Evolutionary conservation across 2,113 vertebrate species (phyloP), one percentile per base, ranked within the genome.

Genomic region (Motacilla alba): DNA sequence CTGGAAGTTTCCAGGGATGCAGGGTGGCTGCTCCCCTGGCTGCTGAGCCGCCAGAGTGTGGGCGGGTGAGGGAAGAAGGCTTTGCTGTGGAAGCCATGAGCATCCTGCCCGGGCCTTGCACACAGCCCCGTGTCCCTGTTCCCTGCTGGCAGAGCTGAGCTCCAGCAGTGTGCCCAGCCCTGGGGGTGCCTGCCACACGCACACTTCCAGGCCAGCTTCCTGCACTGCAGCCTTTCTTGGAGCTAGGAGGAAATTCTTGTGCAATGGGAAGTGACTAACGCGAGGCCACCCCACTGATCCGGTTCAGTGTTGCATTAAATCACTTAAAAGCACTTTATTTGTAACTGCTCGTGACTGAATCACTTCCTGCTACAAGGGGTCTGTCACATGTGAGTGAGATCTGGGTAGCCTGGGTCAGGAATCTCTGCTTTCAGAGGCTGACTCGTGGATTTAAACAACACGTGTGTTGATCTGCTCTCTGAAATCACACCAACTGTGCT

Each of bases 201-300:
- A 7, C 66, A 4, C 5, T 15, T 39, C 26, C 82, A 73, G 83
- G 75, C 73, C 63, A 95, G 75, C 73, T 43, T 10, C 68, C 62
- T 37, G 3, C 28, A 76, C 64, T 1, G 53, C 87, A 75, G 18
- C 11, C 7, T n/a, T 41, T 20, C 41, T 3, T 37, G 27, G 4
- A 43, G 46, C 27, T 39, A 4, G 15, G 31, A 35, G 62, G 81
- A 83, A 63, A 10, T 21, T 2, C 1, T 15, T 55, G 33, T 67
- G 74, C 76, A 35, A 1, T 67, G 24, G 52, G 30, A 37, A 41
- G 18, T 15, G 35, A 3, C 11, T 30, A 58, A 11, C 11, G 17
- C 2, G 0, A 12, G 41, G 68, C 60, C n/a, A 3, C 24, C 27
- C 43, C 56, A 2, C 55, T 58, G 35, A 2, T 10, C 30, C 18